phyloP scores from a whole-genome alignment of 2,888 invertebrate species.

The Yponomeuta plumbellus region DNA sequence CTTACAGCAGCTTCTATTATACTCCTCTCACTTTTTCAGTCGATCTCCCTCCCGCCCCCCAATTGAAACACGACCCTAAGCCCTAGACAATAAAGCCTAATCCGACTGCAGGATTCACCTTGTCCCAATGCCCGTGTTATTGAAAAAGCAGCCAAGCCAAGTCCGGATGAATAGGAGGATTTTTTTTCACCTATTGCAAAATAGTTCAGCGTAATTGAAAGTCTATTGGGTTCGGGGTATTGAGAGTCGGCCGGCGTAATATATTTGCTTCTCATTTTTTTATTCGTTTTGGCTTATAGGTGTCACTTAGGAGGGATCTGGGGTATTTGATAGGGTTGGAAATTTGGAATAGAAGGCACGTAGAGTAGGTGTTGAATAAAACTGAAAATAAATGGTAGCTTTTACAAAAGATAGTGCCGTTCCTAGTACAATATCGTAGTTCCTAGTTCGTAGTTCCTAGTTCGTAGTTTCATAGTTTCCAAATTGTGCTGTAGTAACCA shows the following conservation, averaged over 20 bases:
- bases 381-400: too few species aligned
- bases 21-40: background rate
- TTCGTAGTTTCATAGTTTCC: too few species aligned
- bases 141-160: background rate
- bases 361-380: too few species aligned
- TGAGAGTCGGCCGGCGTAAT: background rate
- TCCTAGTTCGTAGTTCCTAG: too few species aligned
- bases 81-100: background rate
- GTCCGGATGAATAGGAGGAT: background rate
- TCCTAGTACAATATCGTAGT: too few species aligned
- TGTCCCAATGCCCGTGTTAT: background rate
- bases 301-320: background rate
- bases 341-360: too few species aligned
- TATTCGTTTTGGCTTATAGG: background rate
- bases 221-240: background rate
- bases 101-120: background rate
- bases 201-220: background rate
- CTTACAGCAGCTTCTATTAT: slow-evolving; percentile 37
- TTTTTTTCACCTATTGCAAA: slow-evolving; percentile 1
- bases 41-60: background rate
- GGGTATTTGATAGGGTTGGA: background rate
- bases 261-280: background rate
- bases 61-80: background rate
- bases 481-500: too few species aligned
- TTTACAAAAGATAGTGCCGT: too few species aligned